Base-by-base conservation (phyloP, 2,113 vertebrate species). In the Fregata magnificens region DNA sequence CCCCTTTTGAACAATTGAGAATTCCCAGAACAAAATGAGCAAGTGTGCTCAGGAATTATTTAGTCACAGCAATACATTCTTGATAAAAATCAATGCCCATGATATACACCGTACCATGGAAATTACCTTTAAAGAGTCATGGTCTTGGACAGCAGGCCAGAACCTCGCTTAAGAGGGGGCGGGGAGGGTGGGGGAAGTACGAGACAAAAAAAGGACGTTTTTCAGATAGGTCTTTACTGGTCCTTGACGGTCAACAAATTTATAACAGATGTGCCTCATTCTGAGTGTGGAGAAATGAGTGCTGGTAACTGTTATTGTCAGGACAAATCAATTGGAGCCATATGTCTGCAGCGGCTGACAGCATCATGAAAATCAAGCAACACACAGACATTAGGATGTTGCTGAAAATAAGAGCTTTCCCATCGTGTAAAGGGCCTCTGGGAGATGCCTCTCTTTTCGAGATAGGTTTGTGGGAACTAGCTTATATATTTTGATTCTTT, bases 191-290 rank as follows among this genome's bases (percentile, higher is more conserved):
- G 16, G 16, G 58, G 63, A 93, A 80, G 40, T 5, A 50, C 4
- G 6, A 94, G 77, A 86, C 80, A 50, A 82, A 91, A 95, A 95
- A 88, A 66, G 42, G 52, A 70, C 91, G 67, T 69, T 94, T 82
- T 96, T 82, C 86, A 85, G 79, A 96, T 90, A 95, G 92, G 93
- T 97, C 95, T 98, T 96, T 95, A 96, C 83, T 97, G 84, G 97
- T 95, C 97, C 98, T 98, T 98, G 98, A 99, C 98, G 98, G 98
- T 98, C 98, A 98, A 55, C 61, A 97, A 97, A 95, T 98, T 97
- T 96, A 87, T 97, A 98, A 98, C 98, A 99, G 98, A 98, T 98
- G 98, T 97, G 98, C 93, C 97, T 98, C 97, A 94, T 96, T 98
- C 97, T 92, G 97, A 98, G 96, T 76, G 95, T 87, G 93, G 93